phyloP scores from a whole-genome alignment of 1,140 invertebrate genomes.

The Pseudomyrmex sp. region DNA sequence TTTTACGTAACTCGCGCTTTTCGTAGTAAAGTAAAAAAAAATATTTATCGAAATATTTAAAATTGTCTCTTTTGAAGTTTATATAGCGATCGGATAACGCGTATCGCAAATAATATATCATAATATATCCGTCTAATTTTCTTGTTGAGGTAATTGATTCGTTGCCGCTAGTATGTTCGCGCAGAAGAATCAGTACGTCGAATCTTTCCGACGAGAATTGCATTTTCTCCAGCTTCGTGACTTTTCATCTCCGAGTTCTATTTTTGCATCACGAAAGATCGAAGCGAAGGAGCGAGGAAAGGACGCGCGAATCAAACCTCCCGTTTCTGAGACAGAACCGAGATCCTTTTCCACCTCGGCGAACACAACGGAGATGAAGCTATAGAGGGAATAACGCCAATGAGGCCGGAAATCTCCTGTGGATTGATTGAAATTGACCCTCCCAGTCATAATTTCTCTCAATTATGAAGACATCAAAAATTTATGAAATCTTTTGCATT shows the following conservation, averaged over 20 bases:
- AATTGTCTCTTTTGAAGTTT: neutral
- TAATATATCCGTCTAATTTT: conserved; percentile 15
- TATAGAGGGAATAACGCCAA: conserved; percentile 48
- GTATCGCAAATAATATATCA: neutral
- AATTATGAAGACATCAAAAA: conserved; percentile 56
- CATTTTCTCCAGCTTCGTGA: conserved; percentile 49
- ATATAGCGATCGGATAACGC: neutral
- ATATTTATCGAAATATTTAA: conserved; percentile 22
- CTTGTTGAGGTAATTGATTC: conserved; percentile 24
- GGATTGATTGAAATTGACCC: conserved; percentile 49
- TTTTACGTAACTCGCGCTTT: neutral
- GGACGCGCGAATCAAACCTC: neutral
- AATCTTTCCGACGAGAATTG: conserved; percentile 46
- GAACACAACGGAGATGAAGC: conserved; percentile 50
- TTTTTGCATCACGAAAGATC: conserved; percentile 41
- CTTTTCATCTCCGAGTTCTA: conserved; percentile 52
- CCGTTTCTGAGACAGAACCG: conserved; percentile 35
- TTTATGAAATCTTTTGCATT: conserved; percentile 27
- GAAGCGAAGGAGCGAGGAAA: conserved; percentile 5
- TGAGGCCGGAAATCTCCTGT: conserved; percentile 43
- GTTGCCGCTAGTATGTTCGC: conserved; percentile 22
- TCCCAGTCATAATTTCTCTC: conserved; percentile 23
- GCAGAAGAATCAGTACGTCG: conserved; percentile 34
- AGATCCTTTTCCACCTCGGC: conserved; percentile 18
- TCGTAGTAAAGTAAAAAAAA: neutral